Evolutionary conservation across 1,140 invertebrate genomes (phyloP).

Genomic region (Eupeodes corollae): DNA sequence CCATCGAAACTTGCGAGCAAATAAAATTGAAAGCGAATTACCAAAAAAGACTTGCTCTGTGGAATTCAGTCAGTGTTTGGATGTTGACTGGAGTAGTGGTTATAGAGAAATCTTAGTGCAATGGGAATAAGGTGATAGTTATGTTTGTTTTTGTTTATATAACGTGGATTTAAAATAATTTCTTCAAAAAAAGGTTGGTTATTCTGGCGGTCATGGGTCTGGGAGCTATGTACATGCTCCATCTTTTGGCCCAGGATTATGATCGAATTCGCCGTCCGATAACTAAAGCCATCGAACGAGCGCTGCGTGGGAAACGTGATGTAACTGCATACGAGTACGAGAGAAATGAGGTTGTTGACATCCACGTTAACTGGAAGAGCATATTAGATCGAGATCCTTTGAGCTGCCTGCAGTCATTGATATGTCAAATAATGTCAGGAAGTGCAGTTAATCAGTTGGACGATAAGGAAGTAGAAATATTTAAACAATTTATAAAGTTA

Average conservation of each 20-base stretch:
- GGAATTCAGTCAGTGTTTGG: no score
- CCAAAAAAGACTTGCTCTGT: no score
- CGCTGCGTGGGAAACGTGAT: constrained; percentile 16
- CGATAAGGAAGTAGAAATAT: constrained; percentile 18
- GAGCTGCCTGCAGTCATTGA: constrained; percentile 31
- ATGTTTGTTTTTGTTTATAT: no score
- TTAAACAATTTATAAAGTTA: constrained; percentile 29
- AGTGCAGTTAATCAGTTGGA: constrained; percentile 21
- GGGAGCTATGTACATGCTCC: constrained; percentile 39
- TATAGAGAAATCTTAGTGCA: no score
- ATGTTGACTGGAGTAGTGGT: no score
- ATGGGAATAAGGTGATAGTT: no score
- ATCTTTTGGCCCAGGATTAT: constrained; percentile 39
- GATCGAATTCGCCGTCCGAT: constrained; percentile 33
- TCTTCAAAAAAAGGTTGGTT: no score
- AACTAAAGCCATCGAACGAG: constrained; percentile 16
- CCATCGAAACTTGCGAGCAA: no score
- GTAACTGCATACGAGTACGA: not conserved
- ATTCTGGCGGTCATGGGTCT: constrained; percentile 36
- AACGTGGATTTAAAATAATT: no score
- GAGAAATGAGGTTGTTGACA: not conserved
- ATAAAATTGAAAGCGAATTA: no score
- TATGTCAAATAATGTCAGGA: constrained; percentile 33
- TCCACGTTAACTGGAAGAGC: constrained; percentile 28
- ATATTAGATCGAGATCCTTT: constrained; percentile 32